Percentiles rank a stretch among this genome's conserved stretches.
phyloP scores from a whole-genome alignment of 2,113 vertebrate species.

The Colistium nudipinnis region DNA sequence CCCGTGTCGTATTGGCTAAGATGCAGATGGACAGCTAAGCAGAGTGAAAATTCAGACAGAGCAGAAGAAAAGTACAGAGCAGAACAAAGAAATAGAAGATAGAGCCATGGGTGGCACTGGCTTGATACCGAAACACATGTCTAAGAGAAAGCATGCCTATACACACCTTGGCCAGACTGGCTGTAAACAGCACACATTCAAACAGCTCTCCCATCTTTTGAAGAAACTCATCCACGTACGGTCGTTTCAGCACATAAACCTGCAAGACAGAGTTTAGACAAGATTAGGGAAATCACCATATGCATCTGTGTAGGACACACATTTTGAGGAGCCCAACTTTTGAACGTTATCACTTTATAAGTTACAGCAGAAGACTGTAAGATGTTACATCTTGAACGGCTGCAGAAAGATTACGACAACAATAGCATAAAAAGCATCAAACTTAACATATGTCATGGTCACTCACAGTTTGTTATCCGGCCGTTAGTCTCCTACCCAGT shows the following conservation, averaged over 20 bases:
- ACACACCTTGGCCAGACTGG: slow-evolving; percentile 97
- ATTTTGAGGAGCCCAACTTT: too few relatives aligned
- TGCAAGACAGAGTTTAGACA: slow-evolving; percentile 65
- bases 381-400: neutral
- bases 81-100: neutral
- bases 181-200: slow-evolving; percentile 98
- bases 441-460: too few relatives aligned
- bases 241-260: slow-evolving; percentile 98
- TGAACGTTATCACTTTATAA: neutral
- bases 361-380: neutral
- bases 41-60: slow-evolving; percentile 61
- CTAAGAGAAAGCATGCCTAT: neutral
- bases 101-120: neutral
- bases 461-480: neutral
- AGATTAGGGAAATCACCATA: neutral
- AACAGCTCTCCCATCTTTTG: slow-evolving; percentile 98
- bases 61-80: slow-evolving; percentile 15
- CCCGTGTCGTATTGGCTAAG: slow-evolving; percentile 70
- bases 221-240: slow-evolving; percentile 96
- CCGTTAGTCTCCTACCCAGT: slow-evolving; percentile 15
- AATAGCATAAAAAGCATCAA: neutral
- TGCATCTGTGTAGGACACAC: neutral
- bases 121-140: neutral
- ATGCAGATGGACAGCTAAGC: slow-evolving; percentile 57
- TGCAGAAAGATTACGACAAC: neutral